These are phyloP conservation scores for Panagrolaimus sp. DNA, from an alignment of 1,140 invertebrate species.

Conservation along the genomic window DNA sequence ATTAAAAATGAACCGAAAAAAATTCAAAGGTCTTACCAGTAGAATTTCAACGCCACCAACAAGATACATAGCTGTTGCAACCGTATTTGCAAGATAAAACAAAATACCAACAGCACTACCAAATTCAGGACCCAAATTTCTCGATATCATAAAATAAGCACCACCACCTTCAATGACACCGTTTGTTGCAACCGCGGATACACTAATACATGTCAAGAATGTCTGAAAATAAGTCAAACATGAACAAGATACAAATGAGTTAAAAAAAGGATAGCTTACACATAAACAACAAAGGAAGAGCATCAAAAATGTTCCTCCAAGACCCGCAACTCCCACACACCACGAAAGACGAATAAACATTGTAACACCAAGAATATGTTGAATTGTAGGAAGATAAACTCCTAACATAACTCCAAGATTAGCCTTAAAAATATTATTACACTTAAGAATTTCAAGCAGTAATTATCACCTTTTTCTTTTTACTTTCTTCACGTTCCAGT, in stretches of 20 bases:
- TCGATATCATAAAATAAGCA: conserved; percentile 94
- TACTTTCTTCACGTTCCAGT: conserved; percentile 48
- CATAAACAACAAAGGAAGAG: conserved; percentile 80
- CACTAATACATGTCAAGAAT: conserved; percentile 93
- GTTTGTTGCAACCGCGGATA: conserved; percentile 98
- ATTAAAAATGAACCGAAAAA: conserved; percentile 16
- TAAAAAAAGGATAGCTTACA: conserved; percentile 39
- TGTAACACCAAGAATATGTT: conserved; percentile 82
- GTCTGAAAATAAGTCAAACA: conserved; percentile 68
- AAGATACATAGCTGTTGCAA: conserved; percentile 96
- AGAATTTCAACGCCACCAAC: conserved; percentile 95
- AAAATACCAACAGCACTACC: conserved; percentile 95
- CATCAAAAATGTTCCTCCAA: conserved; percentile 84
- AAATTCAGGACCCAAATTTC: conserved; percentile 93
- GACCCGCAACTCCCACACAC: conserved; percentile 95
- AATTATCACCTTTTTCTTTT: conserved; percentile 41
- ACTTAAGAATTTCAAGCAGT: background rate
- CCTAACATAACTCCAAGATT: conserved; percentile 88
- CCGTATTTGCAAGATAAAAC: conserved; percentile 96
- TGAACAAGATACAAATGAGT: background rate
- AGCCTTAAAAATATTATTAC: conserved; percentile 35
- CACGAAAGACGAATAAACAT: conserved; percentile 96
- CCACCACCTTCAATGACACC: conserved; percentile 84
- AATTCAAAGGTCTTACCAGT: conserved; percentile 72
- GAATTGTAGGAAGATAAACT: conserved; percentile 94